Conservation (phyloP, 2,888 invertebrate species). For the Leptinotarsa juncta region DNA sequence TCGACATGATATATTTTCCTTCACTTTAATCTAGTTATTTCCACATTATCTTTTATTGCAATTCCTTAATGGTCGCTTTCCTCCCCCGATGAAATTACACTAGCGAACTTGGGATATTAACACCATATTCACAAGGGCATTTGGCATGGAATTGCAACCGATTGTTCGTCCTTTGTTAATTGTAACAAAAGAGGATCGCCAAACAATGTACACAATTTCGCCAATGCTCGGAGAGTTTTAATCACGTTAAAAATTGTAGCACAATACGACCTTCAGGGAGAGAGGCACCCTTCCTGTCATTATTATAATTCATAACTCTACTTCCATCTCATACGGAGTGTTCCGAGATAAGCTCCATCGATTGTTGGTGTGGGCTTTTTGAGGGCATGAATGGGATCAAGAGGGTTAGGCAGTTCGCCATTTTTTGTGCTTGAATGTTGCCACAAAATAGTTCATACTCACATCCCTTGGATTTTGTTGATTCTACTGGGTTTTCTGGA, state of each 20-base stretch:
- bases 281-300: slow-evolving; percentile 11
- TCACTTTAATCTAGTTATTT: slow-evolving; percentile 36
- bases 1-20: slow-evolving; percentile 31
- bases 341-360: slow-evolving; percentile 6
- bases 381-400: too few species aligned
- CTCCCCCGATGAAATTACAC: slow-evolving; percentile 23
- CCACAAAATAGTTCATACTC: too few species aligned
- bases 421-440: too few species aligned
- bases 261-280: slow-evolving; percentile 6
- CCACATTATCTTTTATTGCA: slow-evolving; percentile 39
- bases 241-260: slow-evolving; percentile 21
- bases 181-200: slow-evolving; percentile 37
- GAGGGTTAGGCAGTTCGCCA: too few species aligned
- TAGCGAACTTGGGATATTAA: slow-evolving; percentile 38
- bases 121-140: slow-evolving; percentile 40
- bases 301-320: slow-evolving; percentile 12
- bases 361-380: not conserved
- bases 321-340: slow-evolving; percentile 5
- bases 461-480: too few species aligned
- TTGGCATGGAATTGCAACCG: slow-evolving; percentile 38
- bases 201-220: slow-evolving; percentile 20
- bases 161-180: slow-evolving; percentile 40
- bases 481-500: too few species aligned
- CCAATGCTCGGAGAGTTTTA: slow-evolving; percentile 18
- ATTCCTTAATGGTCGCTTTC: slow-evolving; percentile 36